These are phyloP conservation scores for Abscondita cerata DNA, from an alignment of 2,888 invertebrate species.

Conservation along the genomic window DNA sequence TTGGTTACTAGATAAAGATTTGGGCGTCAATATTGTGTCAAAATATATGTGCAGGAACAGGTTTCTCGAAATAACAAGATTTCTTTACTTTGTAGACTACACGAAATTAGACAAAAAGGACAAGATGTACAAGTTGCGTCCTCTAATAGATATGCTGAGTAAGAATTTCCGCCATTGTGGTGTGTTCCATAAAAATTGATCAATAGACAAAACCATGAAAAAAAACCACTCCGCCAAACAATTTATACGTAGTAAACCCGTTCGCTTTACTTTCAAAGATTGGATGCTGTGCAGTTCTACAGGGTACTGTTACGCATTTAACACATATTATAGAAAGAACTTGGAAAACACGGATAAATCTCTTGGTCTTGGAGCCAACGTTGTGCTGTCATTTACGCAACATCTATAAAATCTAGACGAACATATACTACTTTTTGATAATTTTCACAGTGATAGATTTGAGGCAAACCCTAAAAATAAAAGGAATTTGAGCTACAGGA, in stretches of 20 bases:
- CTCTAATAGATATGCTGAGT: neutral
- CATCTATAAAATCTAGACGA: too few species aligned
- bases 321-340: conserved; percentile 38
- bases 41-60: neutral
- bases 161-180: neutral
- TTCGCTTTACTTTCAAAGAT: conserved; percentile 31
- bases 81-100: neutral
- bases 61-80: neutral
- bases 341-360: neutral
- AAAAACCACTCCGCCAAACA: neutral
- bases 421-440: too few species aligned
- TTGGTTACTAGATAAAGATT: neutral
- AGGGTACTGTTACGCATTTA: conserved; percentile 40
- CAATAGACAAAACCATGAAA: neutral
- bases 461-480: neutral
- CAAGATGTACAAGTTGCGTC: neutral
- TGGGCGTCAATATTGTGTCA: neutral
- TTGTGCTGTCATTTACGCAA: too few species aligned
- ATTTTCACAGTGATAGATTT: neutral
- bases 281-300: conserved; percentile 41
- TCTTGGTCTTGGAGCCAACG: too few species aligned
- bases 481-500: neutral
- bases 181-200: neutral
- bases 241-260: neutral
- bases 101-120: neutral